A percentile compares a stretch with the other conserved stretches of the same genome.
Conservation (phyloP, 1,140 invertebrate genomes). For the Planococcus citri region DNA sequence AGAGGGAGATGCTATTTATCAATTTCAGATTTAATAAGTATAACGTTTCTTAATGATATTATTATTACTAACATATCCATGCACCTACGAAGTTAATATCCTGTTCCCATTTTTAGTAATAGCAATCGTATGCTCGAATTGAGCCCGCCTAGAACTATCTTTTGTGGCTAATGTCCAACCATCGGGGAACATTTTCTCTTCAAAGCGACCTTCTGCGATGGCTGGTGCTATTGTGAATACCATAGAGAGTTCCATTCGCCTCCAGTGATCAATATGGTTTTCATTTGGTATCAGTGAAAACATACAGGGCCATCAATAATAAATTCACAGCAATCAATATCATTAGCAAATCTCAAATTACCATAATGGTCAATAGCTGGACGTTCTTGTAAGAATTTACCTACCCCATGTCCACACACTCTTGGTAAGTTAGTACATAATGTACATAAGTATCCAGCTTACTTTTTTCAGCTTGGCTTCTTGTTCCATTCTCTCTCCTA, state of each 20-base stretch:
- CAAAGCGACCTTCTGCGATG: slow-evolving; percentile 52
- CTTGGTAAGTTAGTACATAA: too few species aligned
- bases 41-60: too few species aligned
- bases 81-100: slow-evolving; percentile 45
- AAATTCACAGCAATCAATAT: too few species aligned
- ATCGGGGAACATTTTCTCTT: slow-evolving; percentile 62
- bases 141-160: slow-evolving; percentile 68
- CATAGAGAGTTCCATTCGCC: slow-evolving; percentile 73
- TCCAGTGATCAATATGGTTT: slow-evolving; percentile 23
- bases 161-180: slow-evolving; percentile 74
- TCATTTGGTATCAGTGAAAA: too few species aligned
- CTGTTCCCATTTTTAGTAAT: slow-evolving; percentile 61
- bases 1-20: too few species aligned
- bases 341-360: slow-evolving; percentile 23
- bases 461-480: slow-evolving; percentile 37
- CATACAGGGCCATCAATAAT: too few species aligned
- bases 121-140: slow-evolving; percentile 83
- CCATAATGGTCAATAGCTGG: slow-evolving; percentile 68
- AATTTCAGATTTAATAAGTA: too few species aligned
- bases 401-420: slow-evolving; percentile 88
- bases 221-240: slow-evolving; percentile 90
- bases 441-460: slow-evolving; percentile 56
- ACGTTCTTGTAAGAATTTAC: slow-evolving; percentile 78
- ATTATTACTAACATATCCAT: too few species aligned
- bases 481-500: not conserved